Evolutionary conservation across 1,140 invertebrate species (phyloP), one percentile per base, ranked within the genome.

Genomic region (Drosophila lini): DNA sequence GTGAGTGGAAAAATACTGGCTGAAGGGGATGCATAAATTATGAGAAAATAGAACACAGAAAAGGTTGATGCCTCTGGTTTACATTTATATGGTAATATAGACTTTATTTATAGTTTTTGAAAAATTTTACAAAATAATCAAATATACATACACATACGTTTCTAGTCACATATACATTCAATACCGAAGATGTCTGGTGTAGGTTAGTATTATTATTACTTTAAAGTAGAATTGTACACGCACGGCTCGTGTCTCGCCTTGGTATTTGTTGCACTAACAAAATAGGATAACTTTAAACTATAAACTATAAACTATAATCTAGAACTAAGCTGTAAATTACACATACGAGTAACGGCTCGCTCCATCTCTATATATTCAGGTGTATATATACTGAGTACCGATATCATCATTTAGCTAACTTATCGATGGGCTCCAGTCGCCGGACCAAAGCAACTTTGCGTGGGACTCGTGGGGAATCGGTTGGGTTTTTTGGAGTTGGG

Each of bases 71-170:
- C 44, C 67, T 48, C 15, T 36, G 52, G 53, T 69, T 40, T 90
- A 89, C 85, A 89, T 90, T 90, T 90, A 89, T 89, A 89, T 90
- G 75, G 83, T 90, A 85, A 90, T 90, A 90, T 90, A 90, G 86
- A 90, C 78, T 90, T 90, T 90, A 90, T 90, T 90, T 90, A 85
- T 84, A 90, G 86, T 90, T 90, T 90, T 90, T 90, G 81, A 90
- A 90, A 90, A 90, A 90, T 90, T 90, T 90, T 90, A 90, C 81
- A 90, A 90, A 90, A 90, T 90, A 90, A 90, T 85, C 78, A 90
- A 89, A 85, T 85, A 90, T 90, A 88, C 83, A 88, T 89, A 88
- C 80, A 86, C 83, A 89, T 82, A 88, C 83, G 84, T 77, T 78
- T 80, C 86, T 90, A 90, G 85, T 90, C 81, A 90, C 85, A 90